These are phyloP conservation scores for Melikaiella ostensackeni DNA, from an alignment of 2,888 invertebrate genomes.

Conservation along the genomic window DNA sequence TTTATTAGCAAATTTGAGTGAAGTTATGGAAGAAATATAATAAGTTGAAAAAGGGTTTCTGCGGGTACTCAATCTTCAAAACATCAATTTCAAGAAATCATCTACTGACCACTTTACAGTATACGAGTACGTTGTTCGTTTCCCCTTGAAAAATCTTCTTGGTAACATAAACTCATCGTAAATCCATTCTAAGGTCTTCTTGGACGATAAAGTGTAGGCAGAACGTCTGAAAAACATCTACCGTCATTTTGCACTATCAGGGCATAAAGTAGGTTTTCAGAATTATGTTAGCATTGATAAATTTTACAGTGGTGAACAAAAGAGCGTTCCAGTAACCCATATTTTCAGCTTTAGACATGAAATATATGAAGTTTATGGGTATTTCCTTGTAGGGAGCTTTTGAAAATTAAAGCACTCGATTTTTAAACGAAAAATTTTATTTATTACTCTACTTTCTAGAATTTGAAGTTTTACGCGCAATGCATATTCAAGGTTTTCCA, in stretches of 20 bases:
- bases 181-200: slow-evolving; percentile 7
- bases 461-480: neutral
- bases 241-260: slow-evolving; percentile 11
- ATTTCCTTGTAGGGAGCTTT: neutral
- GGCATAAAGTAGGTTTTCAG: neutral
- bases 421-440: neutral
- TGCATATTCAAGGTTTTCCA: neutral
- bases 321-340: slow-evolving; percentile 6
- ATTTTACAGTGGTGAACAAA: neutral
- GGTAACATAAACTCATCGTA: slow-evolving; percentile 13
- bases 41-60: neutral
- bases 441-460: neutral
- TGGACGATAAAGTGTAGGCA: neutral
- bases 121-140: neutral
- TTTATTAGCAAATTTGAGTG: neutral
- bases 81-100: neutral
- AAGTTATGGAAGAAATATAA: neutral
- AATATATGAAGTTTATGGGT: slow-evolving; percentile 4
- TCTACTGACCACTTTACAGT: neutral
- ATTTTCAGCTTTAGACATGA: slow-evolving; percentile 5
- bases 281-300: neutral
- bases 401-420: neutral
- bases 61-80: neutral
- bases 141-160: slow-evolving; percentile 34
- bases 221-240: slow-evolving; percentile 11